Evolutionary conservation across 2,113 vertebrate genomes (phyloP).

Genomic region (Vulpes vulpes): DNA sequence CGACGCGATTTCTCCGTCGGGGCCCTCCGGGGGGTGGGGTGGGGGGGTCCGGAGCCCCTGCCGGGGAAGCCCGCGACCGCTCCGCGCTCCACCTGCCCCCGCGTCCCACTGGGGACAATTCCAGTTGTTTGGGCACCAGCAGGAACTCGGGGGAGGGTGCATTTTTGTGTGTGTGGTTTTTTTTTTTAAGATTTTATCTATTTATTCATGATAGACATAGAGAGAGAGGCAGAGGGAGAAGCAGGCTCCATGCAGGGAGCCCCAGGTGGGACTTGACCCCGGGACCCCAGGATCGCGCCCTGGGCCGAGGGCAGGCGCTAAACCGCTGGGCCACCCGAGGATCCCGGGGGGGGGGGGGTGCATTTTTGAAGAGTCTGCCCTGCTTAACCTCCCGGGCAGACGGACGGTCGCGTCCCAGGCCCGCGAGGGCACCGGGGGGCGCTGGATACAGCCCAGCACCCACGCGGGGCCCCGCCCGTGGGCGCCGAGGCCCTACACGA

Average conservation of each 20-base stretch:
- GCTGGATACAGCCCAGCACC: background rate
- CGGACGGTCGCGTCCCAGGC: background rate
- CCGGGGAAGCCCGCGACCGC: background rate
- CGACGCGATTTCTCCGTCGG: background rate
- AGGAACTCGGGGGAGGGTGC: too few species aligned
- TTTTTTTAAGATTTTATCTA: too few species aligned
- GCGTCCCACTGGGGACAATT: background rate
- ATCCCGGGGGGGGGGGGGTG: background rate
- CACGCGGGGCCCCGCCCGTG: background rate
- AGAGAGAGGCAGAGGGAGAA: too few species aligned
- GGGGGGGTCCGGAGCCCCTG: background rate
- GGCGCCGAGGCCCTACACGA: too few species aligned
- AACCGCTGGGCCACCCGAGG: too few species aligned
- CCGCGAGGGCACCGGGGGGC: too few species aligned
- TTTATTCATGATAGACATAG: too few species aligned
- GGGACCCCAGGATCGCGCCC: too few species aligned
- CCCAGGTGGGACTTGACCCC: too few species aligned
- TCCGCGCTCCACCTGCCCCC: rapidly evolving
- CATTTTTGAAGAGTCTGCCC: background rate
- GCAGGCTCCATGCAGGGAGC: too few species aligned
- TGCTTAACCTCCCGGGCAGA: background rate
- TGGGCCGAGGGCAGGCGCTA: too few species aligned
- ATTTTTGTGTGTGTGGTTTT: too few species aligned
- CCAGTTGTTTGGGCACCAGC: background rate
- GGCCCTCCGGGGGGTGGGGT: constrained; percentile 34